A percentile compares a stretch with the other conserved stretches of the same genome.
Evolutionary conservation across 2,797 vertebrate genomes (phyloP).

Genomic region (Gymnopithys bicolor): DNA sequence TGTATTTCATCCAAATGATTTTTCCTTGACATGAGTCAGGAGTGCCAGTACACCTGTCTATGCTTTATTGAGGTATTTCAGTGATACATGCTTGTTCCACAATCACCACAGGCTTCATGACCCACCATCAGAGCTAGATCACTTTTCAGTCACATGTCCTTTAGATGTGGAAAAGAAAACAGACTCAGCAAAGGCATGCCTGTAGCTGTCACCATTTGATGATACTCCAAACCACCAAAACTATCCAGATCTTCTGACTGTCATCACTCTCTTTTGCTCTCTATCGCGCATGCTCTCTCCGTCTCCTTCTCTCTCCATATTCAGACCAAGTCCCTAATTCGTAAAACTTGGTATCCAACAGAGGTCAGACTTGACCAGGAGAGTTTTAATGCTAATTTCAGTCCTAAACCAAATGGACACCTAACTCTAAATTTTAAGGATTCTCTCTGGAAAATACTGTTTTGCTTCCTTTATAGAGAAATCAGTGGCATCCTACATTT

Average conservation of each 20-base stretch:
- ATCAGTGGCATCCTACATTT: background rate
- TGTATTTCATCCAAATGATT: background rate
- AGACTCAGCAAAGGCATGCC: background rate
- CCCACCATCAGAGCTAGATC: background rate
- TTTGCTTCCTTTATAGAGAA: background rate
- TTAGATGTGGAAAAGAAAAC: conserved; percentile 18
- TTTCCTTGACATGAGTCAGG: background rate
- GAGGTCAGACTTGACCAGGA: background rate
- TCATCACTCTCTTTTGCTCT: background rate
- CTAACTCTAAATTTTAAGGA: background rate
- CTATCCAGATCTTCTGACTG: background rate
- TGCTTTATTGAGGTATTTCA: background rate
- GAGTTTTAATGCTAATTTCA: background rate
- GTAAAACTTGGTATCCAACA: background rate
- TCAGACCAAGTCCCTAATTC: background rate
- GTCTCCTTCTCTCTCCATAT: background rate
- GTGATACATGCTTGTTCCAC: background rate
- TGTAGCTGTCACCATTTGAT: background rate
- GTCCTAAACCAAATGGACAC: background rate
- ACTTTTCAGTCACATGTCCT: conserved; percentile 1
- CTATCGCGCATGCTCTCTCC: background rate
- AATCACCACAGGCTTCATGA: background rate
- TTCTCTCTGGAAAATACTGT: background rate
- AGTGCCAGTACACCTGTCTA: background rate
- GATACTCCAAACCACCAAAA: background rate